Base-by-base conservation (phyloP, 2,888 invertebrate species). In the Torymus auratus region DNA sequence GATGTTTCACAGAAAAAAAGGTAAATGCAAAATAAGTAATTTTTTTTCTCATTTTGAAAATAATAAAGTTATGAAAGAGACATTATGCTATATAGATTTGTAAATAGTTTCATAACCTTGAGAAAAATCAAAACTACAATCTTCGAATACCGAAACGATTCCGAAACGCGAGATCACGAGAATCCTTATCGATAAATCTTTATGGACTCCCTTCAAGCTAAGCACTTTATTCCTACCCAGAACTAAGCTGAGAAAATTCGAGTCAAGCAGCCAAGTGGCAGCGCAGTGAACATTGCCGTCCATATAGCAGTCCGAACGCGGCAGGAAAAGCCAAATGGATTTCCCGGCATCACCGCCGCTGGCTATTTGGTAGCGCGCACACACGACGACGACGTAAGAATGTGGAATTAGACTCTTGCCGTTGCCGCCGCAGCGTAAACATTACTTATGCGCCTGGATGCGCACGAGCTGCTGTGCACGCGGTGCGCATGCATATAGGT, bases 391-490 rank as follows among this genome's bases (percentile, higher is more conserved):
- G 17, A 52, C 17, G 20, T 53, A 68, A 62, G 64, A 69, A 70
- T 70, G 58, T 80, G 50, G 64, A 70, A 65, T 74, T 70, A 68
- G 60, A 41, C 41, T 41, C 41, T 41, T 41, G 15, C 17, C 5
- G 56, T 53, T 28, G 61, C 61, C n/a, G 5, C 15, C 23, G 41
- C 58, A 74, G 41, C 50, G 69, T 64, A 69, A 64, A 69, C 74
- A 74, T 79, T 79, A 74, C 69, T 79, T 79, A 61, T 74, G 73
- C 79, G 58, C 56, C 61, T 65, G 65, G 65, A 72, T 78, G 78
- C 78, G 67, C 60, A 67, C 67, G 71, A 78, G 60, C 64, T 64
- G 13, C 7, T 20, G 20, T 20, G 64, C 20, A 23, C 53, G 52
- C 68, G 60, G 28, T n/a, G 20, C 61, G 68, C 69, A 23, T 23